Percentiles rank a stretch among this genome's conserved stretches.
Conservation (phyloP, 2,797 vertebrate genomes). For the Leptatherina wallacei region DNA sequence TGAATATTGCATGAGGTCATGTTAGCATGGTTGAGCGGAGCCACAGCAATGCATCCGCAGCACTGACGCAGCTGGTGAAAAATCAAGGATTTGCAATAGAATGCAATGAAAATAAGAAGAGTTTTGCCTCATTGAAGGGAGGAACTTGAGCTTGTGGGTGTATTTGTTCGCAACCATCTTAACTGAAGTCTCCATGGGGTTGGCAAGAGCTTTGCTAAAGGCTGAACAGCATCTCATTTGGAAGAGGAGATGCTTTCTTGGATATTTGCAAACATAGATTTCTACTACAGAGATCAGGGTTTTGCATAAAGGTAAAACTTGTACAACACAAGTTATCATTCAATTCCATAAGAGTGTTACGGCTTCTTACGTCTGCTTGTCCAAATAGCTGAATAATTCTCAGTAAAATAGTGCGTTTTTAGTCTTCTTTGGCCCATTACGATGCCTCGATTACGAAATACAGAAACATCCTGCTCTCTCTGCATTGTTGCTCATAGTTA, state of each 20-base stretch:
- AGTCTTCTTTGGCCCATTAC: conserved; percentile 12
- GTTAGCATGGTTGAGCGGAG: conserved; percentile 71
- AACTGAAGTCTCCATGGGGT: not conserved
- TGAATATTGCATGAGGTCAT: conserved; percentile 83
- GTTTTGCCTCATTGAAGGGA: not conserved
- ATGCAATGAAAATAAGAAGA: not conserved
- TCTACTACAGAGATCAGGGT: conserved; percentile 4
- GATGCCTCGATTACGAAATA: conserved; percentile 30
- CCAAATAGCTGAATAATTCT: not conserved
- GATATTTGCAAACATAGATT: conserved; percentile 2
- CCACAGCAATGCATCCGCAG: conserved; percentile 31
- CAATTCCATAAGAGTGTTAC: not conserved
- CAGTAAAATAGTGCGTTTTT: conserved; percentile 9
- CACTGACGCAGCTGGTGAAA: conserved; percentile 17
- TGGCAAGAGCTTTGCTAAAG: conserved; percentile 8
- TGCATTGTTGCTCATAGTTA: conserved; percentile 64
- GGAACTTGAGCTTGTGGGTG: not conserved
- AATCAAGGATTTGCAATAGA: conserved; percentile 23
- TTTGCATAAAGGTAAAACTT: conserved; percentile 29
- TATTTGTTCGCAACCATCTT: not conserved
- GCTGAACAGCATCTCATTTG: not conserved
- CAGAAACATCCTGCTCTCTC: conserved; percentile 25
- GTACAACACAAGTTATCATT: conserved; percentile 22
- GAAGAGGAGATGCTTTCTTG: not conserved
- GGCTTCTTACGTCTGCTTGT: not conserved